Base-by-base conservation (phyloP, 2,113 vertebrate genomes). In the Ptychochromis oligacanthus region DNA sequence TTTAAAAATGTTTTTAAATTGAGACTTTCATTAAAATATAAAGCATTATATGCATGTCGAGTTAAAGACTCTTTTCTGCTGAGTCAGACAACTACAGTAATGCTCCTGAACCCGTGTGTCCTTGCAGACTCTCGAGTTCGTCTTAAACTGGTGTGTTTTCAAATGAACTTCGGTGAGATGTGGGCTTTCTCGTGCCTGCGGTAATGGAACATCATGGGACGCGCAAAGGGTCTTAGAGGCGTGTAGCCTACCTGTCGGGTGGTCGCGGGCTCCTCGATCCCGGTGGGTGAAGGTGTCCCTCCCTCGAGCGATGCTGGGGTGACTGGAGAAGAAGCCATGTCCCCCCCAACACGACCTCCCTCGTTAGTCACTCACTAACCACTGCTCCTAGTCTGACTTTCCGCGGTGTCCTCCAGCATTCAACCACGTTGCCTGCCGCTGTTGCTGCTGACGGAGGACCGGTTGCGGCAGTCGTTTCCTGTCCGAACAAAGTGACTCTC, bases 321-420 rank as follows among this genome's bases (percentile, higher is more conserved):
- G 76, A 89, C 83, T 15, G 92, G 92, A 78, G 92, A 80, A 49
- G 89, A 87, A 85, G 89, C 89, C 91, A 93, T 93, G 81, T 60
- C 28, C 43, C 14, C 55, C 18, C 18, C 43, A 11, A 14, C 15
- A 46, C 43, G 38, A 28, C 15, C 38, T 9, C 4, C 28, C 67
- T 11, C 7, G 46, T 40, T 81, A 15, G 0, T 77, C 85, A 62
- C 75, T 81, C 83, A 18, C 38, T 54, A 22, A 65, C 55, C 62
- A 4, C 61, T 3, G 78, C 31, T 75, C 67, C 75, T 2, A 17
- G 49, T 62, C 61, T 52, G 76, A 80, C 91, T 87, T 65, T 56
- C 40, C 40, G 10, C 86, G 58, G 36, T 5, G 87, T 80, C 81
- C 56, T 65, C 64, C 88, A 55, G 77, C 84, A 31, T 49, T 4